Conservation (phyloP, 2,888 invertebrate species). For the Sarcophaga variegata region DNA sequence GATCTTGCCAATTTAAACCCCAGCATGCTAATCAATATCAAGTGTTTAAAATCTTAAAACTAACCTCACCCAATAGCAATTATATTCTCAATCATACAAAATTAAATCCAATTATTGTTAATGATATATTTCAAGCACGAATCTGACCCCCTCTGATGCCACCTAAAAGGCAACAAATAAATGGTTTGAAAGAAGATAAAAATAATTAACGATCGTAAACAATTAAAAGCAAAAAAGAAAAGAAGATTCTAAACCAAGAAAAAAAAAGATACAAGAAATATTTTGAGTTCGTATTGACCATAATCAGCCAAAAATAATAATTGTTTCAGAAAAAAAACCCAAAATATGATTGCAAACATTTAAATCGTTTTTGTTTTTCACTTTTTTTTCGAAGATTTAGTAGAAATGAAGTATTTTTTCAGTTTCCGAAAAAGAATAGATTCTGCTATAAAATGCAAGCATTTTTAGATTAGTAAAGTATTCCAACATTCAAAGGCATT, state of each 20-base stretch:
- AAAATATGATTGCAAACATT: slow-evolving; percentile 12
- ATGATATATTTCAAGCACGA: slow-evolving; percentile 9
- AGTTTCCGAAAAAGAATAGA: neutral
- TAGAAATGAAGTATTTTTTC: no score
- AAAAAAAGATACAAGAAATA: slow-evolving; percentile 20
- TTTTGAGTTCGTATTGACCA: neutral
- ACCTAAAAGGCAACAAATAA: neutral
- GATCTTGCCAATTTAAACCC: neutral
- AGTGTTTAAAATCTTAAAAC: slow-evolving; percentile 1
- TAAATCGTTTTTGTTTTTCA: neutral
- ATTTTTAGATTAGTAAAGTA: slow-evolving; percentile 23
- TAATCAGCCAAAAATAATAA: slow-evolving; percentile 38
- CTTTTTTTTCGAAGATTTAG: no score
- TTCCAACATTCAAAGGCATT: slow-evolving; percentile 30
- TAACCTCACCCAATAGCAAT: slow-evolving; percentile 23
- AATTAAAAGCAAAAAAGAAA: slow-evolving; percentile 6
- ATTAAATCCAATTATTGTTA: slow-evolving; percentile 8
- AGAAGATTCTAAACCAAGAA: neutral
- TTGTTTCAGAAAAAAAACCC: slow-evolving; percentile 17
- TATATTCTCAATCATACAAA: neutral
- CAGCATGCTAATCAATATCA: neutral
- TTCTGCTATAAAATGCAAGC: slow-evolving; percentile 49
- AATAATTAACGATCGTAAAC: slow-evolving; percentile 16
- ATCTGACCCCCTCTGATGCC: neutral
- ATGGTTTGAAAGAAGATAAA: neutral